phyloP scores from a whole-genome alignment of 2,888 invertebrate species.

The Agrotis puta region DNA sequence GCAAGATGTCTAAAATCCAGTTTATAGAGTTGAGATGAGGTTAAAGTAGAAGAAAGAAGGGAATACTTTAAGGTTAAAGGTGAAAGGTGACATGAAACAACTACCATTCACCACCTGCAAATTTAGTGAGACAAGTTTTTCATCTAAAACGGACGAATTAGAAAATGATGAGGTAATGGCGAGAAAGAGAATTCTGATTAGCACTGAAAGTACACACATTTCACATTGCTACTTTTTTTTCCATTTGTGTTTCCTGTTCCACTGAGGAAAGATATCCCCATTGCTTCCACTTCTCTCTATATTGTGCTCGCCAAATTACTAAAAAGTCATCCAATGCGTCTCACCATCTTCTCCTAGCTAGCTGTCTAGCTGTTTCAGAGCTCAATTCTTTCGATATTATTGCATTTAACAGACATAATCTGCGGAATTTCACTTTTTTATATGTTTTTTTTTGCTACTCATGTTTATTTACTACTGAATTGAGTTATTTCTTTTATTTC shows the following conservation, averaged over 20 bases:
- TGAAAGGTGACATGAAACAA: not conserved
- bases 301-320: too few relatives aligned
- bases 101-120: not conserved
- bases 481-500: not conserved
- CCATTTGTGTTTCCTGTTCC: too few relatives aligned
- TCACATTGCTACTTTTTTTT: not conserved
- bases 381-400: too few relatives aligned
- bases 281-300: too few relatives aligned
- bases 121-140: too few relatives aligned
- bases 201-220: not conserved
- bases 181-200: not conserved
- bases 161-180: not conserved
- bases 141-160: not conserved
- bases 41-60: not conserved
- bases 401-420: too few relatives aligned
- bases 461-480: not conserved
- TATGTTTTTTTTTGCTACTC: not conserved
- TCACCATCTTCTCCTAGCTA: too few relatives aligned
- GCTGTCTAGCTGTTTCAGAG: too few relatives aligned
- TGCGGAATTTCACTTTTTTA: too few relatives aligned
- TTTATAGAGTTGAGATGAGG: constrained; percentile 20
- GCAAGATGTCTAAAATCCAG: constrained; percentile 13
- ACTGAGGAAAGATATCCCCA: too few relatives aligned
- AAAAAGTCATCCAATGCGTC: too few relatives aligned
- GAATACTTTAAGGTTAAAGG: not conserved